A percentile compares a stretch with the other conserved stretches of the same genome.
These are phyloP conservation scores for Suricata suricatta DNA, from an alignment of 2,113 vertebrate genomes.

Conservation along the genomic window DNA sequence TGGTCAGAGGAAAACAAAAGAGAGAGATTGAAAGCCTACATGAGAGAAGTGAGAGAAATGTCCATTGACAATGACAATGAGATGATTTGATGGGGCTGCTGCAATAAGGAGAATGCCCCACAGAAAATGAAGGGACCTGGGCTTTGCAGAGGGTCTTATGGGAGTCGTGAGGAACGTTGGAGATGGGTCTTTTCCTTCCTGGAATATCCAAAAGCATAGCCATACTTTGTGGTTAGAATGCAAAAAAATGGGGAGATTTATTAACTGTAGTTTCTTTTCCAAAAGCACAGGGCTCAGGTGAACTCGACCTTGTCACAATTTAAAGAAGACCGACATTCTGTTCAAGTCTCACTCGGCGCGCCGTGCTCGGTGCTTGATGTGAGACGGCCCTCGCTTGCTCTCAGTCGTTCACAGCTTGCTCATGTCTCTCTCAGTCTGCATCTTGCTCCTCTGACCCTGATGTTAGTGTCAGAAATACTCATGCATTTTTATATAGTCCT, in stretches of 20 bases:
- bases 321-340: not conserved
- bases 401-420: not conserved
- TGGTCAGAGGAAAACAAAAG: not conserved
- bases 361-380: fast-evolving
- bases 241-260: not conserved
- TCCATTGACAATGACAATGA: not conserved
- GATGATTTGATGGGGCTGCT: not conserved
- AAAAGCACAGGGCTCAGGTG: not conserved
- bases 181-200: not conserved
- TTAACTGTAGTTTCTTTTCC: not conserved
- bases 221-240: not conserved
- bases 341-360: not conserved
- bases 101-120: not conserved
- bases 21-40: not conserved
- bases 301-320: not conserved
- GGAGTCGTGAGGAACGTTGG: not conserved
- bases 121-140: not conserved
- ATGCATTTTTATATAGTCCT: not conserved
- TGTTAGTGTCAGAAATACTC: not conserved
- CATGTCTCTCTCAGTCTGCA: not conserved
- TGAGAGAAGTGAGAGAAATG: not conserved
- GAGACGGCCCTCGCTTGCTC: not conserved
- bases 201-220: not conserved
- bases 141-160: not conserved
- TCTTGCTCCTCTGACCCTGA: not conserved